Evolutionary conservation across 2,888 invertebrate genomes (phyloP).

Genomic region (Thecophora atra): DNA sequence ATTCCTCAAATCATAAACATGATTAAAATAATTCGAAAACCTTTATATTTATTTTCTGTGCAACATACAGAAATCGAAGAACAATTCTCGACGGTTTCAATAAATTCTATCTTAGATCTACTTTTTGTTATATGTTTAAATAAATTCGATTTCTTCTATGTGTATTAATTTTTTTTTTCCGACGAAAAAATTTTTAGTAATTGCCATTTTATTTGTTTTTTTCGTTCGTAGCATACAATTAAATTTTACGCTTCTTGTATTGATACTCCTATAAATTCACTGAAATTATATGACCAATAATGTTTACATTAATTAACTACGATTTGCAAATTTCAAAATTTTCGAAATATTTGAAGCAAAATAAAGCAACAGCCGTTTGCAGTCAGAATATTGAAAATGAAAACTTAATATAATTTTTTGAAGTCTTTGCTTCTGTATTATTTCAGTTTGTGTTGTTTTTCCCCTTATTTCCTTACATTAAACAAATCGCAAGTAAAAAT

Average conservation of each 20-base stretch:
- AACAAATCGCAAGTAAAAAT: background rate
- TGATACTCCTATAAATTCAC: background rate
- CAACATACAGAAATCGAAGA: background rate
- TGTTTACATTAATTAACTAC: background rate
- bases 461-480: too few relatives aligned
- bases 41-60: background rate
- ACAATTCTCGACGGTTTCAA: background rate
- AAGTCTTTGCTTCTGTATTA: too few relatives aligned
- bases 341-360: too few relatives aligned
- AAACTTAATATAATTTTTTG: too few relatives aligned
- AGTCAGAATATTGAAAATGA: too few relatives aligned
- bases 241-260: background rate
- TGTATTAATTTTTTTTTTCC: slow-evolving; percentile 27
- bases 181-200: too few relatives aligned
- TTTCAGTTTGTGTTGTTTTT: too few relatives aligned
- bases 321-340: too few relatives aligned
- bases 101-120: background rate
- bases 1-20: too few relatives aligned
- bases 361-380: too few relatives aligned
- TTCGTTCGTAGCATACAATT: background rate
- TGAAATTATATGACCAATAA: background rate
- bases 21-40: background rate
- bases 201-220: background rate
- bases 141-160: background rate
- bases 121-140: background rate